A percentile compares a stretch with the other conserved stretches of the same genome.
These are phyloP conservation scores for Muraenolepis orangiensis DNA, from an alignment of 2,797 vertebrate genomes.

Conservation along the genomic window DNA sequence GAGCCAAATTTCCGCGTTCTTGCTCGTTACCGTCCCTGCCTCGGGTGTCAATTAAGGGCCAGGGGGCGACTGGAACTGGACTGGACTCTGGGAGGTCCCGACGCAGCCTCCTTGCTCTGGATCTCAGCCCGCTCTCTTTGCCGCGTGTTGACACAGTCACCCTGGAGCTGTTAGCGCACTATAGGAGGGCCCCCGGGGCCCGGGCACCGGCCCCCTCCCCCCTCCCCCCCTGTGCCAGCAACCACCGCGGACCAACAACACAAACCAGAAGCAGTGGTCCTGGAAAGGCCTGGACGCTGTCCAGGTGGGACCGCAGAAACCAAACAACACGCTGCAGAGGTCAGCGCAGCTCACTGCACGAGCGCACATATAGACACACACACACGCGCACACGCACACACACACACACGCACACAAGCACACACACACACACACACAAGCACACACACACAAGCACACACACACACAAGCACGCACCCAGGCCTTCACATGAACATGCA, in stretches of 20 bases:
- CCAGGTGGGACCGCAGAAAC: constrained; percentile 55
- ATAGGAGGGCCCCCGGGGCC: constrained; percentile 29
- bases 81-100: constrained; percentile 47
- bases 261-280: constrained; percentile 21
- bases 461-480: too few species aligned
- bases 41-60: background rate
- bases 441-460: too few species aligned
- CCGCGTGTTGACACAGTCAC: constrained; percentile 57
- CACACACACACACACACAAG: too few species aligned
- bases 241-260: constrained; percentile 11
- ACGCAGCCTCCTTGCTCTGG: constrained; percentile 10
- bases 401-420: too few species aligned
- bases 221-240: constrained; percentile 43
- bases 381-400: too few species aligned
- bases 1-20: too few species aligned
- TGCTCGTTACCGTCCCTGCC: background rate
- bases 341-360: constrained; percentile 28
- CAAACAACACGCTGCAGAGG: constrained; percentile 54
- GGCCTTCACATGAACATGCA: too few species aligned
- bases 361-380: constrained; percentile 12
- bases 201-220: too few species aligned
- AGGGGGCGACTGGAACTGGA: background rate
- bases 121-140: constrained; percentile 34
- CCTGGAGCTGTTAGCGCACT: constrained; percentile 41
- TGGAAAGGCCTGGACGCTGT: constrained; percentile 53